A percentile compares a stretch with the other conserved stretches of the same genome.
Evolutionary conservation across 1,140 invertebrate genomes (phyloP).

Genomic region (Ladona fulva): DNA sequence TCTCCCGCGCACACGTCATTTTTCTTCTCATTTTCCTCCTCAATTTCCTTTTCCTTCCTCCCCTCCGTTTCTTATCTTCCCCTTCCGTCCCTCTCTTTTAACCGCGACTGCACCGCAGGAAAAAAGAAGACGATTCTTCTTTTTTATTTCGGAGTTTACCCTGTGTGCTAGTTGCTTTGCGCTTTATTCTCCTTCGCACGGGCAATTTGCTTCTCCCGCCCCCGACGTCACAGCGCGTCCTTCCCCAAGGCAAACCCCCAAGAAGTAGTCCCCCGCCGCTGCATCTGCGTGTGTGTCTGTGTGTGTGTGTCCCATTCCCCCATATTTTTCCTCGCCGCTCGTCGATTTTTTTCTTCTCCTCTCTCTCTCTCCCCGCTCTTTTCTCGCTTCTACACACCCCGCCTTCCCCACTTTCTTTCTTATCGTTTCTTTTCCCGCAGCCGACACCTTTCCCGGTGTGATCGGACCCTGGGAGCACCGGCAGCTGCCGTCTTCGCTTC

Average conservation of each 20-base stretch:
- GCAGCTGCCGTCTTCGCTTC: background rate
- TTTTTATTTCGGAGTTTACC: background rate
- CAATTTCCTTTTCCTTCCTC: background rate
- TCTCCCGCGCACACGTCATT: background rate
- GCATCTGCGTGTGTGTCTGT: background rate
- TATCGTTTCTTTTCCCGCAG: slow-evolving; percentile 7
- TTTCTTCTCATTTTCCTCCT: background rate
- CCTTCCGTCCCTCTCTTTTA: background rate
- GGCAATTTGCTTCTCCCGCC: background rate
- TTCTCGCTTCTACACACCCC: background rate
- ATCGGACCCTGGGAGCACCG: background rate
- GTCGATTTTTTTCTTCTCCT: background rate
- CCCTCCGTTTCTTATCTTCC: background rate
- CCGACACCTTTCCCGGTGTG: background rate
- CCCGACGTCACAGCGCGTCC: background rate
- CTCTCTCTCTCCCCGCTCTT: background rate
- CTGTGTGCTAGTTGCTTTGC: background rate
- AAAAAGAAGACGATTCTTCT: background rate
- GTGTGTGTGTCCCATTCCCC: background rate
- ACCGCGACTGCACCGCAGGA: background rate
- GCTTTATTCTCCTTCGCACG: background rate
- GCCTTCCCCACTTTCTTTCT: background rate
- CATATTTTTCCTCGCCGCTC: background rate
- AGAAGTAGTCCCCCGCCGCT: background rate
- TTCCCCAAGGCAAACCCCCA: background rate